Evolutionary conservation across 2,888 invertebrate species (phyloP).

Genomic region (Phalangium opilio): DNA sequence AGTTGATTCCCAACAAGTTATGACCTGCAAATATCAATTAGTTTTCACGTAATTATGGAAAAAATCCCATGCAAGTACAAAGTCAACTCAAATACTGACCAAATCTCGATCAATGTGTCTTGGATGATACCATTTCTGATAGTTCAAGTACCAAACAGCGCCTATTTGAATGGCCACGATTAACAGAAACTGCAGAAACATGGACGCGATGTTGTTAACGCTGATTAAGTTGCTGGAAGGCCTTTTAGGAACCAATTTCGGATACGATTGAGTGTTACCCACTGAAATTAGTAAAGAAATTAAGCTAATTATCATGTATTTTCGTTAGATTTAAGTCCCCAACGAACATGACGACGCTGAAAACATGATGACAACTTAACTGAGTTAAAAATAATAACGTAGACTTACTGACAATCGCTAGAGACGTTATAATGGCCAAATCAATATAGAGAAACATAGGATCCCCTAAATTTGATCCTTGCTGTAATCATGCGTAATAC

Average conservation of each 20-base stretch:
- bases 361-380: no score
- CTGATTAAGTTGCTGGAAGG: conserved; percentile 67
- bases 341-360: no score
- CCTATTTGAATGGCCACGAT: conserved; percentile 46
- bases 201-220: conserved; percentile 55
- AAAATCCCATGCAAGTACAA: no score
- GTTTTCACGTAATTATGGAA: no score
- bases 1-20: no score
- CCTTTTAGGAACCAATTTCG: conserved; percentile 33
- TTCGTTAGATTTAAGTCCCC: no score
- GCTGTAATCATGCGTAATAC: conserved; percentile 13
- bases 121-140: conserved; percentile 38
- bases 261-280: conserved; percentile 28
- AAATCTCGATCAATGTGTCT: no score
- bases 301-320: background rate
- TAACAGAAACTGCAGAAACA: conserved; percentile 52
- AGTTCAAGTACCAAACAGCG: conserved; percentile 40
- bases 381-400: no score
- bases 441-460: conserved; percentile 83
- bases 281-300: conserved; percentile 21
- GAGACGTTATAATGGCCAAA: conserved; percentile 69
- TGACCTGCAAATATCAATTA: no score
- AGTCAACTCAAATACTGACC: no score
- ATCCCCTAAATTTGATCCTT: conserved; percentile 55
- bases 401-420: conserved; percentile 39